phyloP scores from a whole-genome alignment of 1,140 invertebrate genomes.

The Hesperophylax magnus region DNA sequence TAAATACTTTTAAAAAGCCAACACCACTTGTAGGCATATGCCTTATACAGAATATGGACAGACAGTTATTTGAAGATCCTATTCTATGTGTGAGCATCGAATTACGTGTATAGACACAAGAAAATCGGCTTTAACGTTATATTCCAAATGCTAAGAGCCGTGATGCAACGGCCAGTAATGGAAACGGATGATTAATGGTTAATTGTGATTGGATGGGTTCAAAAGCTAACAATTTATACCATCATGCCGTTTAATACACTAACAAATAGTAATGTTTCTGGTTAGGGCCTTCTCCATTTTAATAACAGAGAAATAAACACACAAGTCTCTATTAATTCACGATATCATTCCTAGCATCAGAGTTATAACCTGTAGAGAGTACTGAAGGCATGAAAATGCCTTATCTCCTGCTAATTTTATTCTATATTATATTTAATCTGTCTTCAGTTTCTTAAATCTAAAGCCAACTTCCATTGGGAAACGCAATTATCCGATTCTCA shows the following conservation, averaged over 20 bases:
- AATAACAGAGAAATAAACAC: neutral
- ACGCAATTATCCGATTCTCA: too few relatives aligned
- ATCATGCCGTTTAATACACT: slow-evolving; percentile 30
- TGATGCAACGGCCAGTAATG: slow-evolving; percentile 24
- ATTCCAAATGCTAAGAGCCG: slow-evolving; percentile 3
- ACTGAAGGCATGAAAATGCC: too few relatives aligned
- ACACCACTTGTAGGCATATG: neutral
- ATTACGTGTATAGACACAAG: neutral
- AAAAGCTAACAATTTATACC: slow-evolving; percentile 36
- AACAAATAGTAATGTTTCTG: slow-evolving; percentile 16
- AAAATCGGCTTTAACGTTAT: slow-evolving; percentile 27
- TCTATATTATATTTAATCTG: too few relatives aligned
- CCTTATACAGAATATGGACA: neutral
- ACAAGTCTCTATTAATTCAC: too few relatives aligned
- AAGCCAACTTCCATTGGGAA: too few relatives aligned
- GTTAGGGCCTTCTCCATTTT: neutral
- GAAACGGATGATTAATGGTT: slow-evolving; percentile 36
- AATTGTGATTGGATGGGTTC: slow-evolving; percentile 40
- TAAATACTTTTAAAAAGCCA: neutral
- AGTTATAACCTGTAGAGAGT: too few relatives aligned
- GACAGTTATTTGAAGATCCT: neutral
- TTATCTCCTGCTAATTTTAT: too few relatives aligned
- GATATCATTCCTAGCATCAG: too few relatives aligned
- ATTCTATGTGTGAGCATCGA: neutral
- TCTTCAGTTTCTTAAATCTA: too few relatives aligned